phyloP scores from a whole-genome alignment of 2,113 vertebrate species.

The Gadus chalcogrammus region DNA sequence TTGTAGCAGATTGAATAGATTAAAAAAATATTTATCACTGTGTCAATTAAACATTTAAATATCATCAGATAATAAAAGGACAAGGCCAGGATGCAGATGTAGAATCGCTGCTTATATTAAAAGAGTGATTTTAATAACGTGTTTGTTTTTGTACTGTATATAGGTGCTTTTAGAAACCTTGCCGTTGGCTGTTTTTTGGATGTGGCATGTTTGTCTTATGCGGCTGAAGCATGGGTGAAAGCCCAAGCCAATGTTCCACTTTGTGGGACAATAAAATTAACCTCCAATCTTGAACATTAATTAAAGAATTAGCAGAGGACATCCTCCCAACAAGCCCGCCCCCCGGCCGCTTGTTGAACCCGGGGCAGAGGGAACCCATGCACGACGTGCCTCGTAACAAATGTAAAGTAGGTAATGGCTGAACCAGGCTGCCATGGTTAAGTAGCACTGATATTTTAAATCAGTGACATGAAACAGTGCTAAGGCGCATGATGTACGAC shows the following conservation, averaged over 20 bases:
- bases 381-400: conserved; percentile 51
- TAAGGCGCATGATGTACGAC: conserved; percentile 52
- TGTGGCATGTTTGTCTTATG: too few species aligned
- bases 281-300: not conserved
- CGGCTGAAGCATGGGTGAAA: too few species aligned
- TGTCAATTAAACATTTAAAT: too few species aligned
- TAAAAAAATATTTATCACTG: too few species aligned
- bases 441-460: conserved; percentile 50
- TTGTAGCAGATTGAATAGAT: too few species aligned
- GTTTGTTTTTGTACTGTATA: not conserved
- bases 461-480: conserved; percentile 49
- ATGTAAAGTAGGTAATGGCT: conserved; percentile 62
- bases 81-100: too few species aligned
- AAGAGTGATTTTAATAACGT: not conserved
- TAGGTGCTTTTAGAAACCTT: not conserved
- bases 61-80: too few species aligned
- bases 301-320: conserved; percentile 62
- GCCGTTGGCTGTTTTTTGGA: too few species aligned
- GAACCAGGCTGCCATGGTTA: conserved; percentile 51
- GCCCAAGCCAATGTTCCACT: conserved; percentile 10
- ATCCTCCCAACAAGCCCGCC: conserved; percentile 38
- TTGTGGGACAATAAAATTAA: not conserved
- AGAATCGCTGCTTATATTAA: not conserved
- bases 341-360: conserved; percentile 30
- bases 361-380: conserved; percentile 25